Evolutionary conservation across 2,888 invertebrate species (phyloP).

Genomic region (Anodontia alba): DNA sequence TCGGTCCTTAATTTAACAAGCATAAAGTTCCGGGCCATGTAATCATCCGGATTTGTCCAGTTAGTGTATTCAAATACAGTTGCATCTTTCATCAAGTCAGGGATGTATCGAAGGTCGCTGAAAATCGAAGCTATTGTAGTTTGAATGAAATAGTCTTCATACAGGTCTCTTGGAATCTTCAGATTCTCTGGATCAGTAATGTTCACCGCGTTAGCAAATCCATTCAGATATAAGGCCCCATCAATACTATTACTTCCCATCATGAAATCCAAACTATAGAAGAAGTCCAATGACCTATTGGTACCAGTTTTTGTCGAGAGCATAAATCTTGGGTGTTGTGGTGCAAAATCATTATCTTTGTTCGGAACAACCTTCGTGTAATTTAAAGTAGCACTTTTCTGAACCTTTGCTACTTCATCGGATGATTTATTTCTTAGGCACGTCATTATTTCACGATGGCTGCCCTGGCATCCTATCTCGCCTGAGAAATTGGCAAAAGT

Average conservation of each 20-base stretch:
- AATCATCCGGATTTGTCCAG: background rate
- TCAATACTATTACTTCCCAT: constrained; percentile 8
- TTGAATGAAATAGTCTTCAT: background rate
- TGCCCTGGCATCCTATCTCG: too few species aligned
- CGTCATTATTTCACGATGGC: too few species aligned
- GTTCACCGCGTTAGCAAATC: background rate
- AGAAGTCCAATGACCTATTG: background rate
- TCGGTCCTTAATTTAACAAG: background rate
- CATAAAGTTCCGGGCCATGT: background rate
- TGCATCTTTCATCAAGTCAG: background rate
- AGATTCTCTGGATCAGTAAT: background rate
- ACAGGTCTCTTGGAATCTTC: background rate
- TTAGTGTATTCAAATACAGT: background rate
- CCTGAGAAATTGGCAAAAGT: too few species aligned
- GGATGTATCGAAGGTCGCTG: background rate
- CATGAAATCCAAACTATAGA: background rate
- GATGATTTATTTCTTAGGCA: background rate
- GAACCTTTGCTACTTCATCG: background rate
- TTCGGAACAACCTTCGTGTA: too few species aligned
- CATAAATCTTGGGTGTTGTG: too few species aligned
- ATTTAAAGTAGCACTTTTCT: too few species aligned
- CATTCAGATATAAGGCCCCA: background rate
- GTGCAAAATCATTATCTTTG: too few species aligned
- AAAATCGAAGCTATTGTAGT: background rate
- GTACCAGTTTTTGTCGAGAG: too few species aligned